phyloP scores from a whole-genome alignment of 2,113 vertebrate species.

The Myotis davidii region DNA sequence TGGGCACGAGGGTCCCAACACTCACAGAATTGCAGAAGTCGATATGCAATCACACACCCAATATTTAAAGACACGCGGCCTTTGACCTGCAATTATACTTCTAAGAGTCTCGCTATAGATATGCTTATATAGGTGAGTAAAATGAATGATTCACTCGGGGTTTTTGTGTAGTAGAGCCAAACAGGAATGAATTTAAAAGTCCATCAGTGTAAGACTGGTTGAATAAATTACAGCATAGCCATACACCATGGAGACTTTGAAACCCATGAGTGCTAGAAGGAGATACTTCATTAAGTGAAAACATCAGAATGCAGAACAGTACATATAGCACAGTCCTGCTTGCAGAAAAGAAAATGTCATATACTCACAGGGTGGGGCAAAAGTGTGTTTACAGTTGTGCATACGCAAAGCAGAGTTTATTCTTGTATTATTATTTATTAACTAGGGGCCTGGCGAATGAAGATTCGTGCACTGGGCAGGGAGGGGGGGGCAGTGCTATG shows the following conservation, averaged over 20 bases:
- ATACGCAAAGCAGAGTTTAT: neutral
- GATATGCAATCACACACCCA: neutral
- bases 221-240: neutral
- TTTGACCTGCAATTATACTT: neutral
- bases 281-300: neutral
- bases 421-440: neutral
- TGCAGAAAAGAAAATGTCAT: neutral
- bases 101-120: neutral
- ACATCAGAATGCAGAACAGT: neutral
- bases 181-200: neutral
- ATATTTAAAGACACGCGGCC: neutral
- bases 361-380: neutral
- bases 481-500: no score
- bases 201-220: neutral
- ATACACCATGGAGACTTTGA: neutral
- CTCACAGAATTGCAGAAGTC: neutral
- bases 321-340: neutral
- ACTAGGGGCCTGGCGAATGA: no score
- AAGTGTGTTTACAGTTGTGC: neutral
- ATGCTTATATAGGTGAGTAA: neutral
- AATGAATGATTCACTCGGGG: neutral
- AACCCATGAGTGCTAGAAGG: neutral
- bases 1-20: neutral
- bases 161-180: neutral
- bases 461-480: no score